Evolutionary conservation across 2,888 invertebrate species (phyloP), one percentile per base, ranked within the genome.

Genomic region (Dryobota labecula): DNA sequence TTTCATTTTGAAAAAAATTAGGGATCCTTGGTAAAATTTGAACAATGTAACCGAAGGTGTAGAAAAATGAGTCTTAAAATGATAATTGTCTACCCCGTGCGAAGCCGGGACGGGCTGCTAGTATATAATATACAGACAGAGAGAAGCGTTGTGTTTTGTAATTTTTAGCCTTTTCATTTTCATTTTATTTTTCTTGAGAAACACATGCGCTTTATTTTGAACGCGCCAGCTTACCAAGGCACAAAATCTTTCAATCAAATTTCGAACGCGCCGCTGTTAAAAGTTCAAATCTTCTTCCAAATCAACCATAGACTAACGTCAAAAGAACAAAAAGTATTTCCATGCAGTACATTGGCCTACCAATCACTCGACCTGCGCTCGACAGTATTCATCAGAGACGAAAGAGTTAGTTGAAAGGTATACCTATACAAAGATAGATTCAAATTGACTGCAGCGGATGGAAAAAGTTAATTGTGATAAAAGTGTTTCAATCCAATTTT

Each of bases 391-490:
- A 68, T 67, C 47, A 61, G 36, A 62, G 18, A 60, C 20, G 53
- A 69, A 53, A 66, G n/a, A 43, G 43, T 30, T 51, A 30, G 53
- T 61, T 11, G 30, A 70, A 78, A 64, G 43, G 30, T 53, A 56
- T 51, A n/a, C 18, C 36, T 61, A 45, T 38, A 51, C 6, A 54
- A 60, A 45, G 8, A 58, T 51, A 63, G 24, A 27, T 56, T 36
- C 38, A 56, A 69, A 78, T 60, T 74, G 38, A 74, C 60, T 51
- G 54, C 51, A 68, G 13, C 51, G 36, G 43, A 30, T 27, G 41
- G 70, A 67, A 66, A 72, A 73, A 66, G 61, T 49, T 62, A 53
- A 56, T 78, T 68, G 56, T 45, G 47, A 56, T 51, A 69, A 73
- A 73, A 69, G 18, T 61, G 18, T 61, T 56, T 45, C 9, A 60